Evolutionary conservation across 2,113 vertebrate genomes (phyloP), one percentile per base, ranked within the genome.

Genomic region (Morone saxatilis): DNA sequence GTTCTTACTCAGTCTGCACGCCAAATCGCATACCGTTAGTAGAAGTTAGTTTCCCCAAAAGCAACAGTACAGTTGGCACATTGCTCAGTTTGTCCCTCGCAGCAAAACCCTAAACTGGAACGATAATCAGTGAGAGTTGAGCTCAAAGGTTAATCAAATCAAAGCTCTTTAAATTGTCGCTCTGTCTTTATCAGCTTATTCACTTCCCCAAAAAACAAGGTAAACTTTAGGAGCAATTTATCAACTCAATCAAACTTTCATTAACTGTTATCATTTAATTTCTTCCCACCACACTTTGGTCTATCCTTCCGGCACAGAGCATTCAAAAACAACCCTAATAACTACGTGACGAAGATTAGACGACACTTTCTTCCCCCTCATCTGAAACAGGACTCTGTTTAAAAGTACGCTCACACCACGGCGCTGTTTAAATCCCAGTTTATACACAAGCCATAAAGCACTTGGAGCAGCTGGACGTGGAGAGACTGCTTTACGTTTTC

Each of bases 401-500:
- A 4, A 43, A 1, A 19, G 22, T 22, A 0, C 4, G 6, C 20
- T 60, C 43, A 41, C 13, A 22, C 57, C 41, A 2, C 4, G 51
- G 0, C 40, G 7, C 19, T 91, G 80, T 87, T 84, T 84, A 79
- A 1, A 60, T 31, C 19, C 1, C 0, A 25, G 1, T 80, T 82
- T 71, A 70, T 81, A 88, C 70, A 86, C 85, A 86, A 68, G 6
- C 48, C 80, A 73, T 88, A 84, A 87, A 87, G 41, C 77, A 76
- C 13, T 17, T 4, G 73, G n/a, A 38, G 71, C 14, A 13, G 38
- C 0, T 20, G 50, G 38, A 70, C 1, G 12, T 47, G 22, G 9
- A 36, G 43, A 1, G 11, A 9, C 65, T 71, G 76, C 43, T 68
- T 71, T 25, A 25, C 43, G 13, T 76, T 72, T 56, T n/a, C 61